Evolutionary conservation across 2,113 vertebrate genomes (phyloP).

Genomic region (Trinectes maculatus): DNA sequence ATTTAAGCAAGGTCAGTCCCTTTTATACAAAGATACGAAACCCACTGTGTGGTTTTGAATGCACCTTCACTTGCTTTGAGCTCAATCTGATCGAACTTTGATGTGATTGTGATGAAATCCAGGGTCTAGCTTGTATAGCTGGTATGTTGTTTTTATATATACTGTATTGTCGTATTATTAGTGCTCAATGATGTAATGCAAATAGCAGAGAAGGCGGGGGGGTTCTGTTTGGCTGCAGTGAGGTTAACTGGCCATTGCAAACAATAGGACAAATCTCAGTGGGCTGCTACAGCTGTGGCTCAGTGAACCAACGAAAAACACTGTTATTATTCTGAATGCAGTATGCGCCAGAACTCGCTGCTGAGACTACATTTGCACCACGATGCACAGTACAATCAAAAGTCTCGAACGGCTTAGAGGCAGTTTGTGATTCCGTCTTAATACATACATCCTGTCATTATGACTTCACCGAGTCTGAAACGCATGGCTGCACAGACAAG

Average conservation of each 20-base stretch:
- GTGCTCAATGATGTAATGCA: background rate
- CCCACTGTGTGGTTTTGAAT: background rate
- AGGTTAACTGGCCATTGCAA: background rate
- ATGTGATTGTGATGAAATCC: no score
- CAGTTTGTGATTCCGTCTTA: slow-evolving; percentile 18
- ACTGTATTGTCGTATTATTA: background rate
- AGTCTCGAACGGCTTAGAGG: slow-evolving; percentile 10
- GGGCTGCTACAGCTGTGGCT: background rate
- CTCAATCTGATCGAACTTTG: no score
- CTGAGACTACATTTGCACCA: slow-evolving; percentile 7
- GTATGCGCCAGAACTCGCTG: background rate
- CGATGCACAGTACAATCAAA: slow-evolving; percentile 33
- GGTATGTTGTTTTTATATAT: no score
- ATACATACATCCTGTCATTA: slow-evolving; percentile 21
- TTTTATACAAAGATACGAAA: background rate
- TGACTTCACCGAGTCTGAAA: slow-evolving; percentile 4
- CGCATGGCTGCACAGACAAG: slow-evolving; percentile 7
- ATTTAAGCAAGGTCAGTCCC: background rate
- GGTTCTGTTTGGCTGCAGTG: background rate
- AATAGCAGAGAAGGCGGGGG: background rate
- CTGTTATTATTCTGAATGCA: background rate
- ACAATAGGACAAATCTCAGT: background rate
- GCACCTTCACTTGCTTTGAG: no score
- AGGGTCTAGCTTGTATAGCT: no score
- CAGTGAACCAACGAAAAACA: background rate